Conservation (phyloP, 2,113 vertebrate species). For the Saccopteryx leptura region DNA sequence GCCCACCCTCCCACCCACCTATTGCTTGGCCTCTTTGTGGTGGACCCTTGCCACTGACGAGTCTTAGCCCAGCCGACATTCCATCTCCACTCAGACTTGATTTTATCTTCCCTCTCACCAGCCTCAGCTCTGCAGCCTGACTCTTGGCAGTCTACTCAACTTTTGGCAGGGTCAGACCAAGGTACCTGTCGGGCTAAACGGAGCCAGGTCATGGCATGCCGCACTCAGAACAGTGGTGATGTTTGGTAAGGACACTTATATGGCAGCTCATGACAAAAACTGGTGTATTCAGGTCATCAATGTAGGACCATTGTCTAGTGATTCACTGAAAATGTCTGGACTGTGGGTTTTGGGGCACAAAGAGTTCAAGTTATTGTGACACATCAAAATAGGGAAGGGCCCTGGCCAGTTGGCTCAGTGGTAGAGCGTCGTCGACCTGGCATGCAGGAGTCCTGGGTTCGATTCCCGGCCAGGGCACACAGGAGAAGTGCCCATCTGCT, state of each 20-base stretch:
- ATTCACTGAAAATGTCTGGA: neutral
- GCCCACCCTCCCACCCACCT: neutral
- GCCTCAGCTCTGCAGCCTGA: neutral
- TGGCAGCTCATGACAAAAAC: neutral
- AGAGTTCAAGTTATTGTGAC: neutral
- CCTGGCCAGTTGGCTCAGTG: no score
- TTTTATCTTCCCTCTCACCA: neutral
- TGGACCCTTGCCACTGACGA: neutral
- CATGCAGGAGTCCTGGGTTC: no score
- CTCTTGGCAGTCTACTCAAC: neutral
- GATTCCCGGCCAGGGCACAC: no score
- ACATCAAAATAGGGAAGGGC: neutral
- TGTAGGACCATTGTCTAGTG: neutral
- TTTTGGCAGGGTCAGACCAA: neutral
- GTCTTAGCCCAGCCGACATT: neutral
- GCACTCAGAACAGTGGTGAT: neutral
- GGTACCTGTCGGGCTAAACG: neutral
- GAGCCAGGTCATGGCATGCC: neutral
- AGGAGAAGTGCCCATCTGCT: no score
- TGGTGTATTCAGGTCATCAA: neutral
- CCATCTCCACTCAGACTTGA: neutral
- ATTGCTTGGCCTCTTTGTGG: neutral
- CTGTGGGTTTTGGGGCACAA: neutral
- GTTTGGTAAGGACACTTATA: neutral
- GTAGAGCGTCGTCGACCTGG: no score